Percentiles rank a stretch among this genome's conserved stretches.
These are phyloP conservation scores for Branchellion lobata DNA, from an alignment of 2,888 invertebrate species.

Conservation along the genomic window DNA sequence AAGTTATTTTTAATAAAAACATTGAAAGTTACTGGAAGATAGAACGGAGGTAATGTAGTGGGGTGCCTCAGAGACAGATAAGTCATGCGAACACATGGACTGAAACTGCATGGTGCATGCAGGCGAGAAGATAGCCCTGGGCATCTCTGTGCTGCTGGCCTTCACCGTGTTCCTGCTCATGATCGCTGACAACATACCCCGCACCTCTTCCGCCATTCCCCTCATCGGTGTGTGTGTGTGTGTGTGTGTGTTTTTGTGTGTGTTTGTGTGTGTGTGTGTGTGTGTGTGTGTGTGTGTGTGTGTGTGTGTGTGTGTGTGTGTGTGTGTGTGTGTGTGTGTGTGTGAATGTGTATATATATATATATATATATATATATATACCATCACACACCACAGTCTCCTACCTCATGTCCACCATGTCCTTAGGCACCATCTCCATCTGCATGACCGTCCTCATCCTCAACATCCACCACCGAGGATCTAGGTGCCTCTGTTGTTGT, in stretches of 20 bases:
- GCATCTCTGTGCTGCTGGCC: constrained; percentile 53
- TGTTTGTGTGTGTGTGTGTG: too few relatives aligned
- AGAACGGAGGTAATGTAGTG: too few relatives aligned
- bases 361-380: too few relatives aligned
- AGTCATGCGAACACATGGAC: too few relatives aligned
- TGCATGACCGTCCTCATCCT: constrained; percentile 52
- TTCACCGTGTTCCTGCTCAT: constrained; percentile 53
- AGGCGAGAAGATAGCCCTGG: constrained; percentile 53
- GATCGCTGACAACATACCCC: constrained; percentile 53
- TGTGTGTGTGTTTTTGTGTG: too few relatives aligned
- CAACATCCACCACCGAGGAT: constrained; percentile 51
- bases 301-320: neutral
- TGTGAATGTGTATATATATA: too few relatives aligned
- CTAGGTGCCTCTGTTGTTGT: constrained; percentile 1
- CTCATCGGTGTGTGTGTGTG: constrained; percentile 53
- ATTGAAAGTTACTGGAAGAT: too few relatives aligned
- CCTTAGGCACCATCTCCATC: constrained; percentile 51
- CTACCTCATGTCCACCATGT: constrained; percentile 52
- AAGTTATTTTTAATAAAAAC: too few relatives aligned
- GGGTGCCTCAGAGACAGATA: too few relatives aligned
- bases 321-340: too few relatives aligned
- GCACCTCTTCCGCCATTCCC: constrained; percentile 52
- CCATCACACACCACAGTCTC: too few relatives aligned
- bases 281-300: neutral
- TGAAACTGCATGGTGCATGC: too few relatives aligned